Conservation (phyloP, 2,888 invertebrate genomes). For the Elegia similella region DNA sequence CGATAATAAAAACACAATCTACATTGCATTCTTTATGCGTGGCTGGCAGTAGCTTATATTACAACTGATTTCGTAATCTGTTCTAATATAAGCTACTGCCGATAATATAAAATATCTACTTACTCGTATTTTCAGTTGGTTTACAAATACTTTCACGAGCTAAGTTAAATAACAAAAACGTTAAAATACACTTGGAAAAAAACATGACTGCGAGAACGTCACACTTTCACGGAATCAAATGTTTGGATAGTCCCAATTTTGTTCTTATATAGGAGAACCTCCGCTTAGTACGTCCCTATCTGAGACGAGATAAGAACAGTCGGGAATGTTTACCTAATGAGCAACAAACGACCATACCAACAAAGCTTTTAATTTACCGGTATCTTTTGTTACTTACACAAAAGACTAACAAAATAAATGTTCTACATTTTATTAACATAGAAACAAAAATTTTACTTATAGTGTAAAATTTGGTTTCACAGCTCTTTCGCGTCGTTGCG, state of each 20-base stretch:
- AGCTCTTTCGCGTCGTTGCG: not conserved
- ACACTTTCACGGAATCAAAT: slow-evolving; percentile 52
- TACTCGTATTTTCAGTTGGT: slow-evolving; percentile 66
- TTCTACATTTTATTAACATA: not conserved
- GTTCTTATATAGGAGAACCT: slow-evolving; percentile 57
- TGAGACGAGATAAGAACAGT: slow-evolving; percentile 59
- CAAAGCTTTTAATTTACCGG: slow-evolving; percentile 49
- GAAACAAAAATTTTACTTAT: not conserved
- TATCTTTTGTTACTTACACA: slow-evolving; percentile 28
- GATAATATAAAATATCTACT: slow-evolving; percentile 36
- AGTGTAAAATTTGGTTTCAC: not conserved
- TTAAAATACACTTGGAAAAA: slow-evolving; percentile 41
- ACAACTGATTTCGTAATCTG: not conserved
- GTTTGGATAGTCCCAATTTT: slow-evolving; percentile 52
- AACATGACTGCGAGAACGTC: slow-evolving; percentile 47
- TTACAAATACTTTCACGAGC: slow-evolving; percentile 49
- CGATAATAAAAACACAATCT: too few relatives aligned
- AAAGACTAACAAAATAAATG: slow-evolving; percentile 30
- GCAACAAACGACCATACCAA: slow-evolving; percentile 51
- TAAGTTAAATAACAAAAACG: slow-evolving; percentile 44
- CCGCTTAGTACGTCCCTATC: slow-evolving; percentile 58
- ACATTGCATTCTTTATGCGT: too few relatives aligned
- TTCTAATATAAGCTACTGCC: too few relatives aligned
- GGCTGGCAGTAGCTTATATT: too few relatives aligned
- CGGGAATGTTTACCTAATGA: slow-evolving; percentile 78